Base-by-base conservation (phyloP, 2,888 invertebrate genomes). In the Palloptera scutellata region DNA sequence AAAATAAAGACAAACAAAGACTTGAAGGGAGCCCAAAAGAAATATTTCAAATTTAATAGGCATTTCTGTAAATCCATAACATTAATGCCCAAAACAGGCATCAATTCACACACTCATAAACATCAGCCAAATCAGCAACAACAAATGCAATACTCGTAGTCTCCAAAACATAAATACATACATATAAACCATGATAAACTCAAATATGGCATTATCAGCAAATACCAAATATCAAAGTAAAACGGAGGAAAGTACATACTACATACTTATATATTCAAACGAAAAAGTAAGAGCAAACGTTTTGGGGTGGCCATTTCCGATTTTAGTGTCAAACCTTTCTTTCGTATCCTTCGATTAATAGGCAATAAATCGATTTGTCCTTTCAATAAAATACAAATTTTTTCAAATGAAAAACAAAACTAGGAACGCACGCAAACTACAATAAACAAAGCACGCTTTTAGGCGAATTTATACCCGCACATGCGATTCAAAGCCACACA, bases 331-430 rank as follows among this genome's bases (percentile, higher is more conserved):
- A 45, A 45, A 60, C 48, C 59, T 63, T 60, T 58, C 40, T 19
- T 40, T 59, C n/a, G 53, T 45, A 61, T 54, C 42, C 19, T 63
- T 60, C 59, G 43, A 53, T 59, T 66, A 69, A 66, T 69, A 63
- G 66, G 59, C 54, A 53, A 66, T 66, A 66, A 69, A 69, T 69
- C 66, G 69, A 69, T 69, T 69, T 69, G 63, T 66, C 59, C 62
- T 51, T 59, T 11, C 43, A 63, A 57, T 61, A 48, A 63, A 64
- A 65, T 60, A n/a, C 20, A 42, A 43, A 30, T 30, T 30, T 30
- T 30, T 30, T 30, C 30, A 30, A 6, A 30, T 30, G 30, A 30
- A 30, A 30, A 30, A 30, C 30, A 30, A 30, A 30, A 30, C 2
- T 30, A 30, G 30, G 6, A 30, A 30, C 30, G 30, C 30, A 30